Conservation (phyloP, 2,888 invertebrate genomes). For the Eucera pruinosa region DNA sequence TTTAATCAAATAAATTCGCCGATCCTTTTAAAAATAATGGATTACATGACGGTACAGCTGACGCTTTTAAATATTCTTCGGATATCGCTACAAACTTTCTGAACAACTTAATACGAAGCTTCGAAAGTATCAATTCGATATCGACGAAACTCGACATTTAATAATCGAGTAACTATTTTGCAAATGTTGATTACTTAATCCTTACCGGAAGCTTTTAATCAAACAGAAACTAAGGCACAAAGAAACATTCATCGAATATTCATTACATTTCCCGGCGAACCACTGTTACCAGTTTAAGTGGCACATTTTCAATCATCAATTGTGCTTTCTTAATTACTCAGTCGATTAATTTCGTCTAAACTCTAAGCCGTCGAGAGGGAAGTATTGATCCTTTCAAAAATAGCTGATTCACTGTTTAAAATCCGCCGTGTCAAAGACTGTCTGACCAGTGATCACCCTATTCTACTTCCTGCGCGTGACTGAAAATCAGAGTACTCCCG, state of each 20-base stretch:
- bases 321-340: slow-evolving; percentile 13
- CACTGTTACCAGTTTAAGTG: too few species aligned
- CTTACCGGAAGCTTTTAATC: background rate
- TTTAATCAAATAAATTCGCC: too few species aligned
- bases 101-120: too few species aligned
- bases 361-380: background rate
- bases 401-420: background rate
- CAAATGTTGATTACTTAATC: background rate
- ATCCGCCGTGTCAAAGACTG: background rate
- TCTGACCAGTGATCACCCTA: background rate
- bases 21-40: too few species aligned
- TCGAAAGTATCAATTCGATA: background rate
- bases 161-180: background rate
- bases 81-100: too few species aligned
- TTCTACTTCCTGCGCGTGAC: slow-evolving; percentile 22
- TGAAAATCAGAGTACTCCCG: background rate
- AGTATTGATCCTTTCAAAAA: slow-evolving; percentile 9
- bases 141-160: background rate
- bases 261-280: too few species aligned
- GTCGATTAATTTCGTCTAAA: slow-evolving; percentile 17
- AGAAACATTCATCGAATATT: too few species aligned
- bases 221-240: background rate
- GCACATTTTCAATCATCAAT: slow-evolving; percentile 13
- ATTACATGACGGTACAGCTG: too few species aligned
- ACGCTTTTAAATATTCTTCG: too few species aligned